Base-by-base conservation (phyloP, 2,888 invertebrate genomes). In the Chromoteleia sp. region DNA sequence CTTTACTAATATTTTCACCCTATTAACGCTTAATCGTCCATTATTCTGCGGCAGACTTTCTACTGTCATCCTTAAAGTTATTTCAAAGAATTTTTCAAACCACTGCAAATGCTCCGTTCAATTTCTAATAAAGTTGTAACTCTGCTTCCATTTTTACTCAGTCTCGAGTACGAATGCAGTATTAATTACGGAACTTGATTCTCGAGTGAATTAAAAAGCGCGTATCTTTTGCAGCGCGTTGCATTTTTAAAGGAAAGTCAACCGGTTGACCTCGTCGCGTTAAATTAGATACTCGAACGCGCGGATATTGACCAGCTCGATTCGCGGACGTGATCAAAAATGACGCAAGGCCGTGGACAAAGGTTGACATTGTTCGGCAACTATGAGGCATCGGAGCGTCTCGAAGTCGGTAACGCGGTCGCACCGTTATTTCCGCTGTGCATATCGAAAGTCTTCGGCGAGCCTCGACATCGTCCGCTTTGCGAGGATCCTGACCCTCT, bases 301-400 rank as follows among this genome's bases (percentile, higher is more conserved):
- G n/a, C 43, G 43, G 2, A 43, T 10, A 19, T 30, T 4, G 2
- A 6, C 45, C 45, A 8, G 33, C 56, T 56, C 41, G 52, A 45
- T 61, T 25, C 43, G 17, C 30, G n/a, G 33, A 33, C 33, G 17
- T 17, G 43, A 29, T 41, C 17, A 14, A 14, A n/a, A 87, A 82
- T 82, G 76, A 80, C 83, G 71, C 88, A 88, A 88, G 87, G 87
- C 83, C 88, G 84, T 75, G 17, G 33, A 39, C 54, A 63, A 54
- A 63, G 56, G 45, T 70, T 54, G 41, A 30, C 68, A 68, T 76
- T 59, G 76, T 71, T 54, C 17, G 52, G 29, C n/a, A 39, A 29
- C 36, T 29, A 48, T 50, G 15, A 65, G 61, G 4, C 15, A 6
- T n/a, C 56, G 29, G 15, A 52, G 30, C 19, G 8, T 12, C 74